These are phyloP conservation scores for Huso huso DNA, from an alignment of 2,797 vertebrate genomes.

Conservation along the genomic window DNA sequence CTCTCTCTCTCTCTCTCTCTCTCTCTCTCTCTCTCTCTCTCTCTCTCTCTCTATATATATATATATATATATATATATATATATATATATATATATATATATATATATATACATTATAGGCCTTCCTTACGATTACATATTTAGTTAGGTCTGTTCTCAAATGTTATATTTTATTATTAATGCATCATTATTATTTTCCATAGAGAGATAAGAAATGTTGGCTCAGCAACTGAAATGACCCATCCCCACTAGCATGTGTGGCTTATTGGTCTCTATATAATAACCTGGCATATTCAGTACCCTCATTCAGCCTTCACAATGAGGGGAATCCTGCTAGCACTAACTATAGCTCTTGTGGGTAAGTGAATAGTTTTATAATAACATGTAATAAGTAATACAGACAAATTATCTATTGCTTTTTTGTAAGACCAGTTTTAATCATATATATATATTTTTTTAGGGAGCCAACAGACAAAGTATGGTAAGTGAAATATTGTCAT, in stretches of 20 bases:
- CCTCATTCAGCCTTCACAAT: conserved; percentile 43
- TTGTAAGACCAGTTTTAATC: not conserved
- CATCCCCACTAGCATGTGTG: not conserved
- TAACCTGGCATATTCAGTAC: not conserved
- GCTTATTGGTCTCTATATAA: not conserved
- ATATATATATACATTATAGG: not conserved
- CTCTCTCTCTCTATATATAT: too few species aligned
- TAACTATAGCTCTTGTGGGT: conserved; percentile 42
- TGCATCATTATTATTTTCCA: too few species aligned
- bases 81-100: too few species aligned
- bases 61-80: not conserved
- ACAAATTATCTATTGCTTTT: too few species aligned
- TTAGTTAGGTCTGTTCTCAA: not conserved
- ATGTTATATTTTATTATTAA: too few species aligned
- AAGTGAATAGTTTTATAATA: conserved; percentile 22
- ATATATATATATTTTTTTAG: conserved; percentile 8
- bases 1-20: too few species aligned
- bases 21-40: too few species aligned
- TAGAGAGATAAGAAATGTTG: conserved; percentile 1
- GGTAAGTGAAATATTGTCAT: not conserved
- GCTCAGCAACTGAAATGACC: not conserved
- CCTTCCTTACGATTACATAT: not conserved
- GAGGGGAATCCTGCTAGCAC: conserved; percentile 41
- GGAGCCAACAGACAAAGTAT: conserved; percentile 6
- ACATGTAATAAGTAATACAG: too few species aligned